Conservation (phyloP, 2,797 vertebrate species). For the Bryconaethiops microstoma region DNA sequence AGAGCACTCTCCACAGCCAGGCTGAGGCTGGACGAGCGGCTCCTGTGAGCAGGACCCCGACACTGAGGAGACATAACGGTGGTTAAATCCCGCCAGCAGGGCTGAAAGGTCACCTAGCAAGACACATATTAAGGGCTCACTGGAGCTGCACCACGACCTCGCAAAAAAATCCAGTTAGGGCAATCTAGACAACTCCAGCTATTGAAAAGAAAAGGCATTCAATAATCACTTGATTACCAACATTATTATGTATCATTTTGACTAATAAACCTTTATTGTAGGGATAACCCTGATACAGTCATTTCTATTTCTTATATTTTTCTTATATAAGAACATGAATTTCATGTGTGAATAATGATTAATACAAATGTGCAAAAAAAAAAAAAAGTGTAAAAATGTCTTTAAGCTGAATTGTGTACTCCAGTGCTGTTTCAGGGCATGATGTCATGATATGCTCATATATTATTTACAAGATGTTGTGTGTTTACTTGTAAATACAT, state of each 20-base stretch:
- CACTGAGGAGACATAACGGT: constrained; percentile 76
- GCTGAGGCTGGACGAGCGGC: constrained; percentile 95
- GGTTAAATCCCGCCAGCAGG: neutral
- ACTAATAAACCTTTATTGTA: neutral
- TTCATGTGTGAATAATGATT: too few species aligned
- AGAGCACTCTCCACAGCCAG: constrained; percentile 96
- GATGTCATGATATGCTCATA: too few species aligned
- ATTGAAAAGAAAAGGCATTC: neutral
- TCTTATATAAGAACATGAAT: neutral
- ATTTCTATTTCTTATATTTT: neutral
- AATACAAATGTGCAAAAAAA: too few species aligned
- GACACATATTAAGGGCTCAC: neutral
- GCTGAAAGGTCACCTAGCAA: neutral
- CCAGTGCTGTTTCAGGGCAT: too few species aligned
- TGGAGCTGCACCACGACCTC: neutral
- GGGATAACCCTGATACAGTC: neutral
- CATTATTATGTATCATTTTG: neutral
- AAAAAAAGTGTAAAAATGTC: too few species aligned
- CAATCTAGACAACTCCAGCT: neutral
- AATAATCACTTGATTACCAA: neutral
- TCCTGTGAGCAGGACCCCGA: constrained; percentile 88
- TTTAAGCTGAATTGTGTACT: too few species aligned
- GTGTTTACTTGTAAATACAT: too few species aligned
- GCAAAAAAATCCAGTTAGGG: neutral
- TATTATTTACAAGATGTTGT: too few species aligned